Percentiles rank a stretch among this genome's conserved stretches.
phyloP scores from a whole-genome alignment of 2,888 invertebrate species.

The Chirona hameri region DNA sequence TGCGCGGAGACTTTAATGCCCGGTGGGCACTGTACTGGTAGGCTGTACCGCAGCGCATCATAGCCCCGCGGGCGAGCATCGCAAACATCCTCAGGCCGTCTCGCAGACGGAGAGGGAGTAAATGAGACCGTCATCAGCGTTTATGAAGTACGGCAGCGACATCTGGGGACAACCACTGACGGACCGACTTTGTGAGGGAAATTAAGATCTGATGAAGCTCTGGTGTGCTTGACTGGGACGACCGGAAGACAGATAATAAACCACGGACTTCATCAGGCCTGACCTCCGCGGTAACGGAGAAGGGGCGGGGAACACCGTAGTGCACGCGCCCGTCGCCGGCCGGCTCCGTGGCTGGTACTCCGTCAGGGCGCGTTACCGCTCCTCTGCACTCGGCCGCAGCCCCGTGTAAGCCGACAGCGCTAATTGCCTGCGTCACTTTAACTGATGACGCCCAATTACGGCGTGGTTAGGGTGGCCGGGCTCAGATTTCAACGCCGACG shows the following conservation, averaged over 20 bases:
- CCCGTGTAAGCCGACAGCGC: constrained; percentile 22
- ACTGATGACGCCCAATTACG: constrained; percentile 28
- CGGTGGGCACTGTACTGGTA: not conserved
- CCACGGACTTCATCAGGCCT: too few species aligned
- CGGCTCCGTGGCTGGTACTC: too few species aligned
- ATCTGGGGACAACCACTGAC: too few species aligned
- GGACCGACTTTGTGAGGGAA: too few species aligned
- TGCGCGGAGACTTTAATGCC: not conserved
- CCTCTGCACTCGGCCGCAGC: not conserved
- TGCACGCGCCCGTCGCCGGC: too few species aligned
- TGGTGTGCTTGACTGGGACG: too few species aligned
- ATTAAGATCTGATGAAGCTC: too few species aligned
- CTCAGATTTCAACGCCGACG: not conserved
- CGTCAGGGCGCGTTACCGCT: not conserved
- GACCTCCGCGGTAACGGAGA: too few species aligned
- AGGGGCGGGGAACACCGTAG: too few species aligned
- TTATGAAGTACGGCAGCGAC: too few species aligned
- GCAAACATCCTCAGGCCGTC: not conserved
- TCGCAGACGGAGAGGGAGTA: not conserved
- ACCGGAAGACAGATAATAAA: too few species aligned
- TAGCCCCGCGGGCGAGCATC: not conserved
- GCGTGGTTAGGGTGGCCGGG: not conserved
- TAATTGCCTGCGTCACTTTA: constrained; percentile 25
- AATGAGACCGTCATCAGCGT: too few species aligned
- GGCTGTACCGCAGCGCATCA: not conserved